Evolutionary conservation across 2,888 invertebrate species (phyloP).

Genomic region (Amphipoea oculea): DNA sequence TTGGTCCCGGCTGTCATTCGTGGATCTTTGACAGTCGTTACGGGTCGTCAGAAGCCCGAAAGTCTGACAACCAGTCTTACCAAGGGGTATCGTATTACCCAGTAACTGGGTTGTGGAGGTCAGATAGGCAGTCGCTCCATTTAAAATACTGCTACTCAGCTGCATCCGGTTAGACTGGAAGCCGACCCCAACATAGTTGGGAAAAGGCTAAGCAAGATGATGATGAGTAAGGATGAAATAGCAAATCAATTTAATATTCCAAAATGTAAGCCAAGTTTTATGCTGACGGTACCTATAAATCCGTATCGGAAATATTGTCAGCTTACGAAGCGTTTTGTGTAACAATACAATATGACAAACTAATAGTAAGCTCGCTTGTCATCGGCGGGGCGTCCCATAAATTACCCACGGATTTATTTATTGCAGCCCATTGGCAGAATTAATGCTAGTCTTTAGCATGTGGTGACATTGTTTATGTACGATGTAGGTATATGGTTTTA

Average conservation of each 20-base stretch:
- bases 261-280: constrained; percentile 1
- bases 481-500: neutral
- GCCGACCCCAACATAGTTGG: too few relatives aligned
- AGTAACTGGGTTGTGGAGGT: too few relatives aligned
- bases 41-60: too few relatives aligned
- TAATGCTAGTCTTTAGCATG: constrained; percentile 54
- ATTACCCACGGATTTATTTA: constrained; percentile 62
- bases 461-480: constrained; percentile 28
- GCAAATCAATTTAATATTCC: neutral
- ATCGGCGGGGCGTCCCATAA: constrained; percentile 51
- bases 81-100: too few relatives aligned
- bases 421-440: constrained; percentile 52
- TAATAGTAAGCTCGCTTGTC: constrained; percentile 52
- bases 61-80: too few relatives aligned
- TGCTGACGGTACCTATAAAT: constrained; percentile 33
- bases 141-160: too few relatives aligned
- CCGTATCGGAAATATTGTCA: constrained; percentile 50
- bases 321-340: constrained; percentile 51
- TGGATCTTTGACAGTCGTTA: too few relatives aligned
- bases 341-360: constrained; percentile 55
- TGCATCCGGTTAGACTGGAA: too few relatives aligned
- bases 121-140: too few relatives aligned
- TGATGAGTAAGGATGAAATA: too few relatives aligned
- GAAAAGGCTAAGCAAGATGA: too few relatives aligned
- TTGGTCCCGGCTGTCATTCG: too few relatives aligned